These are phyloP conservation scores for Ciona savignyi DNA, from an alignment of 23 tunicate genomes.

Conservation along the genomic window DNA sequence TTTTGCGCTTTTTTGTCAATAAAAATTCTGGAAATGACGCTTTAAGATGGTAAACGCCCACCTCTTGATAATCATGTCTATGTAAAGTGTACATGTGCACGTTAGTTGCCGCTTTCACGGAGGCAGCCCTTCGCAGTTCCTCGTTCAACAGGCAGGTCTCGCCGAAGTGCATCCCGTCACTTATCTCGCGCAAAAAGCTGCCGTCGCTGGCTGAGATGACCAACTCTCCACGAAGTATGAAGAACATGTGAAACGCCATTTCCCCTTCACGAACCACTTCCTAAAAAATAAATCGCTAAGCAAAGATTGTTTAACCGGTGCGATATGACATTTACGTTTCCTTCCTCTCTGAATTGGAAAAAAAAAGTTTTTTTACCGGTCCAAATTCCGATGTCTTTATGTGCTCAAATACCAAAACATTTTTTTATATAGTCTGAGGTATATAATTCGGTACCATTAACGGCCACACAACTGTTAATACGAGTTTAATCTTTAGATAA, in stretches of 20 bases:
- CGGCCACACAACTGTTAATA: too few relatives aligned
- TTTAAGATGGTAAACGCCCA: not conserved
- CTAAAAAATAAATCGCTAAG: too few relatives aligned
- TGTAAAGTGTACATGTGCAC: constrained; percentile 43
- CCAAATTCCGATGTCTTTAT: too few relatives aligned
- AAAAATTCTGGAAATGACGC: not conserved
- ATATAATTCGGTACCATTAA: too few relatives aligned
- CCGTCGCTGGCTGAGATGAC: constrained; percentile 13
- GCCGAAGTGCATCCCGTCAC: constrained; percentile 88
- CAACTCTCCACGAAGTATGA: constrained; percentile 44
- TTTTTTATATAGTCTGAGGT: too few relatives aligned
- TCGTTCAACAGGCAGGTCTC: constrained; percentile 48
- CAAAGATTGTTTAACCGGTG: too few relatives aligned
- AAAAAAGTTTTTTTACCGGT: too few relatives aligned
- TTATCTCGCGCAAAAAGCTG: constrained; percentile 8
- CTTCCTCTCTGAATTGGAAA: too few relatives aligned
- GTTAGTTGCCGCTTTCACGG: constrained; percentile 36
- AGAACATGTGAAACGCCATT: constrained; percentile 44
- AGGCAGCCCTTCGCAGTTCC: constrained; percentile 43
- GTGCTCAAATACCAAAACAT: too few relatives aligned
- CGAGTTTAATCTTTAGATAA: too few relatives aligned
- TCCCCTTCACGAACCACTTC: constrained; percentile 35
- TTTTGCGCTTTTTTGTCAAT: too few relatives aligned
- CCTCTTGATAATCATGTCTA: constrained; percentile 27
- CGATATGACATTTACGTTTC: too few relatives aligned